Base-by-base conservation (phyloP, 2,888 invertebrate species). In the Parnassius glacialis region DNA sequence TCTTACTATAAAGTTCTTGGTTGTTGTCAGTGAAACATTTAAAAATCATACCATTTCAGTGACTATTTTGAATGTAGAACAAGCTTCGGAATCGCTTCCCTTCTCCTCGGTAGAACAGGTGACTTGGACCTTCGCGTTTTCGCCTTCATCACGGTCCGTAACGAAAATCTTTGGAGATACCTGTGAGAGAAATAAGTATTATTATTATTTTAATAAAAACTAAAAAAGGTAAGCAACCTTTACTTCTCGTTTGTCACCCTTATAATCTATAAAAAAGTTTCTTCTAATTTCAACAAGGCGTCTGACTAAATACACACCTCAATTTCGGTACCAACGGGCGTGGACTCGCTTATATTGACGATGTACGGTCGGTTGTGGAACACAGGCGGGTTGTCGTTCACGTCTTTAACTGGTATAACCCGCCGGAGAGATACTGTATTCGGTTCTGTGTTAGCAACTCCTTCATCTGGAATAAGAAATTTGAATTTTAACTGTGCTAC, bases 321-420 rank as follows among this genome's bases (percentile, higher is more conserved):
- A 52, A 96, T 87, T 55, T 93, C 90, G 9, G 92, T 92, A 2
- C 95, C 96, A 1, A 95, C 92, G 3, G 91, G 78, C 2, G 94
- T 91, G 11, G 94, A 94, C 81, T 96, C 96, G 64, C 94, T 93
- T 1, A 96, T 93, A 65, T 93, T 93, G 2, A 95, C 93, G 43
- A 94, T 93, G 74, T 96, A 96, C 0, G 96, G 96, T 44, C 95
- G 87, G 48, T 94, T 95, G 68, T 93, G 92, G 76, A 96, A 96
- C 12, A 93, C 90, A 0, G 97, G 97, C 0, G 93, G 89, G 76
- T 97, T 97, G 81, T 97, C 97, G 74, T 97, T 97, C 20, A 94
- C 94, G 73, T 97, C 97, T 13, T 93, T 88, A 7, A 97, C 94
- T 0, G 95, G 94, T 50, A 97, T 95, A 72, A 96, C 95, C 25